Evolutionary conservation across 2,888 invertebrate species (phyloP), one percentile per base, ranked within the genome.

Genomic region (Seira sanloemensis): DNA sequence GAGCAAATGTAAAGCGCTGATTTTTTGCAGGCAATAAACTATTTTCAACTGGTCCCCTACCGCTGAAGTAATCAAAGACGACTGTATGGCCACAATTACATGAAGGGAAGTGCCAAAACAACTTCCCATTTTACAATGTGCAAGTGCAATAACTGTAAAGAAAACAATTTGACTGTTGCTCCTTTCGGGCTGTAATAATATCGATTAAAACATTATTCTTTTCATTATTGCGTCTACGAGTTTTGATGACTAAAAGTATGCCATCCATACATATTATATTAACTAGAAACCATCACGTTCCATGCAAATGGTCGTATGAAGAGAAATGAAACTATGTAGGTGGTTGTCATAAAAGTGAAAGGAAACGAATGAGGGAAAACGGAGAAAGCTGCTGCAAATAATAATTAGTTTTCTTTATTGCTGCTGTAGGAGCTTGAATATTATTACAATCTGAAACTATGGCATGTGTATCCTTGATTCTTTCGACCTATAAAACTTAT

Each of bases 81-180:
- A 50, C 50, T 50, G 50, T 12, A 2, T 2, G 5, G 50, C 16
- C n/a, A 50, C 50, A 16, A 50, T 50, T 50, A 50, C 50, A 50
- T n/a, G 16, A n/a, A 16, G 16, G 50, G 16, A 50, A 50, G 50
- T 50, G 50, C 12, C 50, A 50, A 50, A 50, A 50, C 50, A n/a
- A 18, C 50, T 50, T 50, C 50, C 50, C n/a, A 12, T 16, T 18
- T 50, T 69, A 46, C 46, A 69, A 50, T 23, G 19, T 24, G 58
- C 69, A 73, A 24, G 54, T 58, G 26, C 26, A 73, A 73, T 73
- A 73, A 21, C 46, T 26, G 23, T 24, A 21, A 12, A 16, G 26
- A 73, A 73, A 69, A 73, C 24, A 58, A 26, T 73, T 23, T 25
- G 58, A 73, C 58, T 73, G 73, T 73, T 73, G 73, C 73, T 73